Conservation (phyloP, 2,113 vertebrate species). For the Alouatta palliata region DNA sequence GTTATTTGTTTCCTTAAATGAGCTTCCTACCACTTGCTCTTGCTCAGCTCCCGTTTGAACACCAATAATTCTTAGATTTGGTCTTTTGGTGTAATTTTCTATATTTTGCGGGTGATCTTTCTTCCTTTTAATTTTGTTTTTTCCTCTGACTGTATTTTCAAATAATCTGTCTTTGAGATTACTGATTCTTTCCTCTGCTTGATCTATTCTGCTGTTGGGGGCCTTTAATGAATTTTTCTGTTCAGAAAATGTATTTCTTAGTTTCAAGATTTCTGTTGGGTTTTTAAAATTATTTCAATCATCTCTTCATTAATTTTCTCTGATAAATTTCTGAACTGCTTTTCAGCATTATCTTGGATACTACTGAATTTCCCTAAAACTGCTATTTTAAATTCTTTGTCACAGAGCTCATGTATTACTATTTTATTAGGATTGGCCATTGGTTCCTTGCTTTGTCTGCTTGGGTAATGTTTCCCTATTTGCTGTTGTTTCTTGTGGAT, state of each 20-base stretch:
- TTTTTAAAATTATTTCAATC: not conserved
- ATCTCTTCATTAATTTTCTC: not conserved
- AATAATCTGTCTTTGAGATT: not conserved
- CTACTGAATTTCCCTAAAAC: not conserved
- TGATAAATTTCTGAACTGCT: not conserved
- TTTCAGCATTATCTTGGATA: not conserved
- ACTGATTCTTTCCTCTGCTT: not conserved
- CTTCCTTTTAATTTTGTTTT: not conserved
- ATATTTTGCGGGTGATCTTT: not conserved
- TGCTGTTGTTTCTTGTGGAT: not conserved
- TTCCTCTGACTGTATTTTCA: not conserved
- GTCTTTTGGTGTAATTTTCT: not conserved
- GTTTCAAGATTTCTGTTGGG: not conserved
- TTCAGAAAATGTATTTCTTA: not conserved
- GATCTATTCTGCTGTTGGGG: not conserved
- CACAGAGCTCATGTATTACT: not conserved
- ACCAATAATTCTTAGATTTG: not conserved
- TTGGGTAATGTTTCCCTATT: not conserved
- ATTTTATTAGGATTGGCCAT: not conserved
- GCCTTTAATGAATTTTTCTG: not conserved
- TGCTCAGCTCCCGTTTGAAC: not conserved
- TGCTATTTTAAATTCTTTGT: not conserved
- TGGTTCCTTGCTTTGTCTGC: not conserved
- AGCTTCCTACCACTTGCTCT: not conserved
- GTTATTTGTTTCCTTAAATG: not conserved